phyloP scores from a whole-genome alignment of 2,888 invertebrate species.

The Patella ulyssiponensis region DNA sequence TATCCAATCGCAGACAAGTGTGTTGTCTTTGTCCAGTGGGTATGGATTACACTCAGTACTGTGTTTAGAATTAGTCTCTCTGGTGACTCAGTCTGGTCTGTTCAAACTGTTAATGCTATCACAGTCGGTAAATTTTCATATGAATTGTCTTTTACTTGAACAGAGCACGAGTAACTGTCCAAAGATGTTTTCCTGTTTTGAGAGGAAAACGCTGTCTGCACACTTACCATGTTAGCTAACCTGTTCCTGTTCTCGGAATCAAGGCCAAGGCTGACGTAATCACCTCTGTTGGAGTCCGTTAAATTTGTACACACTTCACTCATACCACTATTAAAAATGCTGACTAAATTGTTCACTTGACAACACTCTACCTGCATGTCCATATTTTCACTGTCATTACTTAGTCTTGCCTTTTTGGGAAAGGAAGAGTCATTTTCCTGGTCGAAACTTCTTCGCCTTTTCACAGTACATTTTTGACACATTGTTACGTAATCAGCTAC shows the following conservation, averaged over 20 bases:
- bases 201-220: constrained; percentile 40
- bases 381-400: constrained; percentile 1
- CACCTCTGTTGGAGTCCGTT: constrained; percentile 27
- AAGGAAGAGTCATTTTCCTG: background rate
- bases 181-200: background rate
- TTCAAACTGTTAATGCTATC: constrained; percentile 56
- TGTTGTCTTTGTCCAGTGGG: too few relatives aligned
- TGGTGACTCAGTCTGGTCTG: too few relatives aligned
- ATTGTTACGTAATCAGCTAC: background rate
- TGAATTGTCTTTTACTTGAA: background rate
- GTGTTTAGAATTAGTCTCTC: too few relatives aligned
- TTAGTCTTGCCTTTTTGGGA: constrained; percentile 3
- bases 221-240: constrained; percentile 46
- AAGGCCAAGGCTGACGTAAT: constrained; percentile 39
- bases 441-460: constrained; percentile 16
- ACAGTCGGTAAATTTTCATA: constrained; percentile 44
- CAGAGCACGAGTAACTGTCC: constrained; percentile 4
- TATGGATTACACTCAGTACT: too few relatives aligned
- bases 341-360: constrained; percentile 64
- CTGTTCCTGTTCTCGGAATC: constrained; percentile 39
- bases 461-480: constrained; percentile 27
- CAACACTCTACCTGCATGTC: constrained; percentile 59
- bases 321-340: constrained; percentile 65
- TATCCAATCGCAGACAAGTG: too few relatives aligned
- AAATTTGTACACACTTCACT: constrained; percentile 52